These are phyloP conservation scores for Hephaestus fuliginosus DNA, from an alignment of 2,797 vertebrate genomes.

Conservation along the genomic window DNA sequence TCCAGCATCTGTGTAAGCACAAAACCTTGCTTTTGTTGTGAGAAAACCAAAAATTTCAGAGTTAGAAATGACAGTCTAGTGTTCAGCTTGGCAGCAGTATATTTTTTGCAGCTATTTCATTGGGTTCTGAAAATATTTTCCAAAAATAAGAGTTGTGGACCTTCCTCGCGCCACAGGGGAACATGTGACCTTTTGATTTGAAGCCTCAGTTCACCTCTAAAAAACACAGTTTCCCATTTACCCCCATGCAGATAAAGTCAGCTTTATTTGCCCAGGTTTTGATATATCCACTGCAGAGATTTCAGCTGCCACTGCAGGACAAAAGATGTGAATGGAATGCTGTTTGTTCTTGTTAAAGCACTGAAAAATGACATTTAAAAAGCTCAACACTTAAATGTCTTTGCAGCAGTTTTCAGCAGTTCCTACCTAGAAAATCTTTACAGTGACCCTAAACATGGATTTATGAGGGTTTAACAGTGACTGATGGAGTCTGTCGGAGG, in stretches of 20 bases:
- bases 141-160: neutral
- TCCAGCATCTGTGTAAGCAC: neutral
- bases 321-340: neutral
- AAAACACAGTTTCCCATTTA: constrained; percentile 5
- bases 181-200: neutral
- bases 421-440: constrained; percentile 6
- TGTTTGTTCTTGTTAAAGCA: constrained; percentile 8
- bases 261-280: constrained; percentile 17
- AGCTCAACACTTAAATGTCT: constrained; percentile 9
- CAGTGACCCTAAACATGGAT: constrained; percentile 14
- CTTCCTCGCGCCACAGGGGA: neutral
- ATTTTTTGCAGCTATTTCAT: neutral
- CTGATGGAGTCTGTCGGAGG: constrained; percentile 45
- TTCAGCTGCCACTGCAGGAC: neutral
- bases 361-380: constrained; percentile 22
- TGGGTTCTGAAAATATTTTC: constrained; percentile 15
- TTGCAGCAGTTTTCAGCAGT: neutral
- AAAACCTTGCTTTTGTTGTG: constrained; percentile 11
- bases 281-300: neutral
- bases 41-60: constrained; percentile 20
- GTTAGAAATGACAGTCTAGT: neutral
- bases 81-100: neutral
- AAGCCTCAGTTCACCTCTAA: constrained; percentile 3
- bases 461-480: constrained; percentile 52
- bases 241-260: neutral